These are phyloP conservation scores for Dynastes hyllus DNA, from an alignment of 2,888 invertebrate species.

Conservation along the genomic window DNA sequence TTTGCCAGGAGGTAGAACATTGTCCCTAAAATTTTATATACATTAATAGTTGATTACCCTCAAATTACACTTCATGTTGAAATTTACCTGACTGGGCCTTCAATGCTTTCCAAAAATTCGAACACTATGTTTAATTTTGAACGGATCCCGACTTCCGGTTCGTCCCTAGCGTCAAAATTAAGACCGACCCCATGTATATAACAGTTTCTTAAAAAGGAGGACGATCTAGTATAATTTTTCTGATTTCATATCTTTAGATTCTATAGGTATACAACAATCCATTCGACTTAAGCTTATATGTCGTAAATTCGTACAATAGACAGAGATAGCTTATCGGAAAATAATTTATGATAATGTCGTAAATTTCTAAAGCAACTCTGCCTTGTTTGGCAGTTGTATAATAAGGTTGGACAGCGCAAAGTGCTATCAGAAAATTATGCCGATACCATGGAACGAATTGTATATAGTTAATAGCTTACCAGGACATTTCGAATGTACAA, in stretches of 20 bases:
- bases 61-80: background rate
- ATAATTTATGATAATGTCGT: conserved; percentile 3
- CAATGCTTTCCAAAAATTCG: conserved; percentile 85
- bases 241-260: no score
- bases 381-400: background rate
- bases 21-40: conserved; percentile 69
- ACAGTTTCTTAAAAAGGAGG: no score
- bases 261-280: background rate
- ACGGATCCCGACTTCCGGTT: conserved; percentile 82
- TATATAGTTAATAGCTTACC: background rate
- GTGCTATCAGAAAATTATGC: conserved; percentile 17
- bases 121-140: conserved; percentile 83
- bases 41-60: background rate
- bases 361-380: background rate
- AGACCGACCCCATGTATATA: conserved; percentile 81
- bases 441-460: background rate
- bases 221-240: no score
- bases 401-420: background rate
- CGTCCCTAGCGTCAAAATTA: conserved; percentile 87
- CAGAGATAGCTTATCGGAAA: background rate
- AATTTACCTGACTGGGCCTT: conserved; percentile 80
- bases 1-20: conserved; percentile 77
- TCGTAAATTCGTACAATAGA: background rate
- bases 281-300: background rate
- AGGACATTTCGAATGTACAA: background rate